A percentile compares a stretch with the other conserved stretches of the same genome.
These are phyloP conservation scores for Desoria tigrina DNA, from an alignment of 2,888 invertebrate species.

Conservation along the genomic window DNA sequence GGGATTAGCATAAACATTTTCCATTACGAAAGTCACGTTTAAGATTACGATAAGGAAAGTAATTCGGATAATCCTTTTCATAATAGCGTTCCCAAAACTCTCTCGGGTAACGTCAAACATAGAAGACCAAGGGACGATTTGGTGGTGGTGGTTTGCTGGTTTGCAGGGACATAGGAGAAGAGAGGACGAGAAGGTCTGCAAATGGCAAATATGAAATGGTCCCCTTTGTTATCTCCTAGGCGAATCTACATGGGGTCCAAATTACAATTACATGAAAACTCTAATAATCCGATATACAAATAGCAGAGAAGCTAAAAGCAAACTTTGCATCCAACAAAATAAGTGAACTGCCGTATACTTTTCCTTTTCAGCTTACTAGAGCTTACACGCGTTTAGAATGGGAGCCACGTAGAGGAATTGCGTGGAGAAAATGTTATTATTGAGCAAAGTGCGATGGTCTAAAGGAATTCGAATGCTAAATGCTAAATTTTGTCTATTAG, in stretches of 20 bases:
- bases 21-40: constrained; percentile 21
- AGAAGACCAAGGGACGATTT: neutral
- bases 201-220: constrained; percentile 21
- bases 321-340: neutral
- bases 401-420: too few relatives aligned
- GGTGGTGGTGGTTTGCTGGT: neutral
- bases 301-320: neutral
- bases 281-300: constrained; percentile 3
- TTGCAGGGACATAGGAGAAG: neutral
- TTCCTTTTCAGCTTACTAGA: too few relatives aligned
- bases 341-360: too few relatives aligned
- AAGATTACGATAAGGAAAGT: constrained; percentile 17
- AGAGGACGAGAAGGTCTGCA: constrained; percentile 1
- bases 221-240: constrained; percentile 15
- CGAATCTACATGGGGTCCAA: constrained; percentile 19
- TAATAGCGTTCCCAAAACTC: neutral
- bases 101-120: neutral
- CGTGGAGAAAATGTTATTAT: too few relatives aligned
- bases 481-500: too few relatives aligned
- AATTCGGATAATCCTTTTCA: constrained; percentile 12
- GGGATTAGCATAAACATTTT: constrained; percentile 23
- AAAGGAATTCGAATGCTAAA: too few relatives aligned
- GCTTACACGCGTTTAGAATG: too few relatives aligned
- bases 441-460: too few relatives aligned
- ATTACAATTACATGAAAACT: constrained; percentile 8